Evolutionary conservation across 30 jellyfish, hydroid and myxozoan species (phyloP), one percentile per base, ranked within the genome.

Genomic region (Nemopilema nomurai): DNA sequence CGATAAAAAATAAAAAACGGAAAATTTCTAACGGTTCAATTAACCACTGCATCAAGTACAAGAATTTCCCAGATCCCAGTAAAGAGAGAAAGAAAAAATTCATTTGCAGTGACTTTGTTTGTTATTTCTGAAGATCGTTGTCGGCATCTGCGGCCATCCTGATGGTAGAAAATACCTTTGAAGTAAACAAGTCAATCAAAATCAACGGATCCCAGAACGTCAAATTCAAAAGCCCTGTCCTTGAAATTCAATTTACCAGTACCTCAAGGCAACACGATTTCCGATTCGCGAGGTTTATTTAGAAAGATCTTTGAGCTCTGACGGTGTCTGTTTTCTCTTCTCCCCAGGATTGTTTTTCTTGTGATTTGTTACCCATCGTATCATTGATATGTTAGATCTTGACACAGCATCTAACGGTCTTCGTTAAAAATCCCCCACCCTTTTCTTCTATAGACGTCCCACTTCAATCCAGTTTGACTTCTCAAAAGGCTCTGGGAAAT

Each of bases 331-430:
- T 77, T 77, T 53, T 77, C 65, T 49, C 62, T 77, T 53, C 70
- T 23, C 31, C 76, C 63, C 67, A 25, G 50, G 50, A 28, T 77
- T 77, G 76, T 53, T 77, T 50, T 62, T 63, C 76, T 30, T 4
- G 76, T 26, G 65, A 51, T 77, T 30, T 32, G 62, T 24, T 23
- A 77, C 69, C 64, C 21, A 63, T 53, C 23, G 28, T 77, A 77
- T 77, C 87, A 77, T 53, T 31, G 33, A n/a, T 32, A 23, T 77
- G 87, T 77, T 77, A 62, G 76, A 25, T 8, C 52, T 64, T 77
- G 28, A 51, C 87, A 29, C 87, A 77, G 87, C 87, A 52, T 29
- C 33, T 77, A 77, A 77, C 87, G 87, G 87, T 77, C 87, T 22
- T 32, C 33, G 17, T 20, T 17, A n/a, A 17, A 32, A 67, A 28